Conservation (phyloP, 2,797 vertebrate species). For the Carcharodon carcharias region DNA sequence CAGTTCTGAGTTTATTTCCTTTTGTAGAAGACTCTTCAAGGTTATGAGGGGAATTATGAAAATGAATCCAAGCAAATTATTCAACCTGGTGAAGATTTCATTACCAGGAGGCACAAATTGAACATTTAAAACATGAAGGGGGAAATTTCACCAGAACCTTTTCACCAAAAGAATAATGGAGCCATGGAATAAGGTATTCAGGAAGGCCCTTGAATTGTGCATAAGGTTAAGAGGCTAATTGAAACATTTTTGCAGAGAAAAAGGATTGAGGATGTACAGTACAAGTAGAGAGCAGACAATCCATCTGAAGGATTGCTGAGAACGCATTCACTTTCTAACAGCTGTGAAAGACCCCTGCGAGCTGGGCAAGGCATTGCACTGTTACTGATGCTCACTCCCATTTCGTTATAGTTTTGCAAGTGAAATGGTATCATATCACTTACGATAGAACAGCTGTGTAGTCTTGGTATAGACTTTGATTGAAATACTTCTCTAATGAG, state of each 20-base stretch:
- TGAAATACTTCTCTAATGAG: neutral
- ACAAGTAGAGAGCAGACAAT: too few relatives aligned
- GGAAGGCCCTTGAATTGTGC: too few relatives aligned
- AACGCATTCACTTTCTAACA: too few relatives aligned
- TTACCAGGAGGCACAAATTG: neutral
- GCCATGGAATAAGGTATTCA: neutral
- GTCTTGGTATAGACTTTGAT: neutral
- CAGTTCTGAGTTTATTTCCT: neutral
- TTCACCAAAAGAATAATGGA: neutral
- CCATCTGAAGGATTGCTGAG: too few relatives aligned
- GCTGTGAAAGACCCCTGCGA: too few relatives aligned
- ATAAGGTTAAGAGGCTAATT: too few relatives aligned
- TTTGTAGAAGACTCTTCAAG: neutral
- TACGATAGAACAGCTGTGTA: neutral
- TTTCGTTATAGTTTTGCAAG: too few relatives aligned
- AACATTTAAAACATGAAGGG: neutral
- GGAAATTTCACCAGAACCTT: neutral
- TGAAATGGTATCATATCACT: too few relatives aligned
- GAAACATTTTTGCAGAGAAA: too few relatives aligned
- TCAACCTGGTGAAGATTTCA: neutral
- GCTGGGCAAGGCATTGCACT: neutral
- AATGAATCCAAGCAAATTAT: neutral
- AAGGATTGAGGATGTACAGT: too few relatives aligned
- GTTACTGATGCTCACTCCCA: neutral
- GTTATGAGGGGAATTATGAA: neutral